Base-by-base conservation (phyloP, 1,140 invertebrate genomes). In the Lethrus apterus region DNA sequence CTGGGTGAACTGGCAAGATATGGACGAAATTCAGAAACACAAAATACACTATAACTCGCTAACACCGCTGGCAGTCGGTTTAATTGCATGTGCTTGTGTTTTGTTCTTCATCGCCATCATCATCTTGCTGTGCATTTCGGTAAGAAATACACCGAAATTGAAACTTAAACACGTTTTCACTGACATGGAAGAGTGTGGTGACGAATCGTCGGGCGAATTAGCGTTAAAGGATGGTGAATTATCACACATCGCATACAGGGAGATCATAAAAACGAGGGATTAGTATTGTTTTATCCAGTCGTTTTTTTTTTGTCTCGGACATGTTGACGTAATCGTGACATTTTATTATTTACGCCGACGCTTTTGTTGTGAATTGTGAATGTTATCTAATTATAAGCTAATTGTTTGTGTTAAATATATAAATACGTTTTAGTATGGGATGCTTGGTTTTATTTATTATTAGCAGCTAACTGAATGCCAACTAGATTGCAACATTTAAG, bases 1-100 rank as follows among this genome's bases (percentile, higher is more conserved):
- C 0, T 80, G 76, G 77, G 65, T 64, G 3, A 72, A 60, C 43
- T 81, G 77, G 77, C 44, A 60, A 47, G 75, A 77, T 48, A 46
- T 55, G 21, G 50, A 66, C 18, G 56, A 52, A 13, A 44, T 55
- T 8, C 15, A 44, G 14, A 51, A 35, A 45, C 17, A 52, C 9
- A 51, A 57, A 47, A 46, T 59, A 11, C 2, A 24, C n/a, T 42
- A 44, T 17, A 56, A 54, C 29, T 15, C 38, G 1, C 31, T 59
- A 11, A 58, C 59, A 11, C 59, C 56, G 7, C 35, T 60, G 3
- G 40, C 54, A 1, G 46, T 62, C 3, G 52, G 48, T n/a, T 42
- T 62, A 2, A 57, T 61, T 8, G 51, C 55, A 26, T 48, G 49
- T 18, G 57, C 55, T 4, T 55, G 55, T 33, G 33, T 61, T 7